Evolutionary conservation across 2,113 vertebrate genomes (phyloP).

Genomic region (Gracilinanus agilis): DNA sequence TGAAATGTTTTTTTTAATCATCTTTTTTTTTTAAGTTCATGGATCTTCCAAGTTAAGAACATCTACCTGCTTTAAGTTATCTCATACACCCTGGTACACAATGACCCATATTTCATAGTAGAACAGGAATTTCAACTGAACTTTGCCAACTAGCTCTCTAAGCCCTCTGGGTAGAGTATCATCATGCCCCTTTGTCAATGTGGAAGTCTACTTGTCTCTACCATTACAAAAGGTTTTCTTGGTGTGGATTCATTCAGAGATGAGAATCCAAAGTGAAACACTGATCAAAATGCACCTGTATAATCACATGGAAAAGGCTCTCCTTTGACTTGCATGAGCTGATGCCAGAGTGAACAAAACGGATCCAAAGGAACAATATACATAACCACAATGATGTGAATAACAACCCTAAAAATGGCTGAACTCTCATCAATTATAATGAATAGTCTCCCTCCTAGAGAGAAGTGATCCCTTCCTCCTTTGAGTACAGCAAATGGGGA

Average conservation of each 20-base stretch:
- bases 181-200: constrained; percentile 9
- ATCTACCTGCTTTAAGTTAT: background rate
- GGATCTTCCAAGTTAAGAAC: background rate
- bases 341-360: background rate
- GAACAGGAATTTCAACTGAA: background rate
- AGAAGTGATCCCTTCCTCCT: background rate
- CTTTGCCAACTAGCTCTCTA: background rate
- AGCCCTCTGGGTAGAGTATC: background rate
- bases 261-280: constrained; percentile 55
- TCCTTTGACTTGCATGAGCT: constrained; percentile 45
- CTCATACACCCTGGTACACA: background rate
- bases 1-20: background rate
- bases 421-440: background rate
- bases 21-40: background rate
- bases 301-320: constrained; percentile 61
- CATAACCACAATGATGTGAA: background rate
- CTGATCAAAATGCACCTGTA: constrained; percentile 48
- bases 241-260: constrained; percentile 50
- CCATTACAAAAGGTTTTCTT: constrained; percentile 53
- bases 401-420: background rate
- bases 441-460: background rate
- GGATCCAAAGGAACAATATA: background rate
- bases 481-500: background rate
- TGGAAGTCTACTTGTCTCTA: constrained; percentile 24
- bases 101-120: background rate